A percentile compares a stretch with the other conserved stretches of the same genome.
Evolutionary conservation across 2,797 vertebrate genomes (phyloP).

Genomic region (Tokudaia tokunoshimensis): DNA sequence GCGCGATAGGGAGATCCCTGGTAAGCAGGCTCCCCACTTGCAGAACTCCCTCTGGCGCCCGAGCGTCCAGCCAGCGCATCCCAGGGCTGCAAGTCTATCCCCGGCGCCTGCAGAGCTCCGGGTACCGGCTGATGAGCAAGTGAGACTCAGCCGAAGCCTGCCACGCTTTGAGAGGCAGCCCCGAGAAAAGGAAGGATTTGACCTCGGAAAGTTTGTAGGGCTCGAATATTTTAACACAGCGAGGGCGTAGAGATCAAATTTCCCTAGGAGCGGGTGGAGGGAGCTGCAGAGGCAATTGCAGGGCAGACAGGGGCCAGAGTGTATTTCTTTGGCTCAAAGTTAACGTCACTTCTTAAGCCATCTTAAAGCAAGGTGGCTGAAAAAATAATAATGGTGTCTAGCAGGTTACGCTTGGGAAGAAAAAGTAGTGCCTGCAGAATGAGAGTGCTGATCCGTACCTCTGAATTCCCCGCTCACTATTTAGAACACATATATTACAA

Average conservation of each 20-base stretch:
- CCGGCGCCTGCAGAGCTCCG: background rate
- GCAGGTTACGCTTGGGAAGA: constrained; percentile 23
- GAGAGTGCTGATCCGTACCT: background rate
- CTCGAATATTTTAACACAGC: background rate
- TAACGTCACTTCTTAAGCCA: background rate
- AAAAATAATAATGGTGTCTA: background rate
- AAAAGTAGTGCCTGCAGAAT: constrained; percentile 42
- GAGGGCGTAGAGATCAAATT: constrained; percentile 56
- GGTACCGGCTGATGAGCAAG: background rate
- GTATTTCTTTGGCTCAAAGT: constrained; percentile 29
- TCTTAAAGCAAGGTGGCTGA: background rate
- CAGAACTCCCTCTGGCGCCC: background rate
- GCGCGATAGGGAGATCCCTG: background rate
- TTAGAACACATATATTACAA: background rate
- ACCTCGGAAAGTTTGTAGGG: constrained; percentile 70
- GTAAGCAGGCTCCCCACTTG: background rate
- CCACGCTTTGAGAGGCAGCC: background rate
- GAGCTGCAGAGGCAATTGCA: background rate
- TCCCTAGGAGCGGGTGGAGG: background rate
- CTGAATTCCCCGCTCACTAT: background rate
- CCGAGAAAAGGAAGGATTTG: background rate
- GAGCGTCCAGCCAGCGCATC: background rate
- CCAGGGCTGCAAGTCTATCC: background rate
- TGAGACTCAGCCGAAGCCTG: background rate
- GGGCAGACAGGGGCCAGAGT: background rate